Base-by-base conservation (phyloP, 2,797 vertebrate species). In the Acrocephalus scirpaceus region DNA sequence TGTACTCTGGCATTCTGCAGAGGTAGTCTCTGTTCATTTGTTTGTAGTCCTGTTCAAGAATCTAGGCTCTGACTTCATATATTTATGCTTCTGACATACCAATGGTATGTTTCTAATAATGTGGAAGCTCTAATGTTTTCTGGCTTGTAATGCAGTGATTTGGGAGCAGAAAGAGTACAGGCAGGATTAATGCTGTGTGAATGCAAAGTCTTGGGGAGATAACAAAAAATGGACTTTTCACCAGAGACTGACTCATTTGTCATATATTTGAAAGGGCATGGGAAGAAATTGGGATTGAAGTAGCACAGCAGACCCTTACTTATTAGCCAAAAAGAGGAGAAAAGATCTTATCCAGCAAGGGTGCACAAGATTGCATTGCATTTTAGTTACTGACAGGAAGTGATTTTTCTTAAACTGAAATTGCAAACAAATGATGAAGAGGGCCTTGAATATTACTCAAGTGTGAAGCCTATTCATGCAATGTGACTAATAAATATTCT, bases 321-420 rank as follows among this genome's bases (percentile, higher is more conserved):
- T 91, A 86, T 53, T 94, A 91, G 86, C 48, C 73, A 64, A 38
- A 83, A 76, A 65, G 61, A 56, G 45, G 30, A 87, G 72, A 47
- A 77, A 74, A 86, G 82, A 90, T 93, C 75, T 90, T 88, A 95
- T 79, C 86, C 42, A 67, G 48, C 53, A 53, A 74, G 45, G 32
- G n/a, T 77, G 50, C 61, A 64, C 7, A 6, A 86, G 64, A 42
- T 60, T 88, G 36, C 22, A n/a, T 44, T 87, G 36, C 36, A 10
- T 64, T 80, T 83, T 57, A 48, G 51, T 88, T 86, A 61, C 42
- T 71, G 61, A 42, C 1, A 0, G 79, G 93, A 95, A 95, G 65
- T 72, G 61, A 57, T 71, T 88, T 92, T 80, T 90, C 73, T 92
- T 83, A 60, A 91, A 51, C 40, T 0, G 0, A 73, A 56, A 71